These are phyloP conservation scores for Boleophthalmus pectinirostris DNA, from an alignment of 2,113 vertebrate genomes.

Conservation along the genomic window DNA sequence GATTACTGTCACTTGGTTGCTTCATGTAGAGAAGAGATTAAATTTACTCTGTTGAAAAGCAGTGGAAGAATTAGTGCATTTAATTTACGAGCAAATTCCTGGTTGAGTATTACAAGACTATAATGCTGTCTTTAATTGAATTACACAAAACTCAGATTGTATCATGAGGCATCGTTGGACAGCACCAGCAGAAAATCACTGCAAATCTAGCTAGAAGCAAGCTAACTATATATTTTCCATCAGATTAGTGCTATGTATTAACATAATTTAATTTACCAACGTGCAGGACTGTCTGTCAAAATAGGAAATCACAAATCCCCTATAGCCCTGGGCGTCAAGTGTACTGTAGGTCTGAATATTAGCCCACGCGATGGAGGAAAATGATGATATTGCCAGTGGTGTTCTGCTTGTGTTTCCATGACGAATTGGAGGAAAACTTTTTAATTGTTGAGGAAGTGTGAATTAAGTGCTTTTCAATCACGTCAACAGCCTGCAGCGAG, in stretches of 20 bases:
- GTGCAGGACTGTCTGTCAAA: slow-evolving; percentile 16
- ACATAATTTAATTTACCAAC: slow-evolving; percentile 23
- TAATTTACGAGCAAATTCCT: slow-evolving; percentile 39
- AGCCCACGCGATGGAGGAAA: slow-evolving; percentile 2
- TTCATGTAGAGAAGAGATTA: slow-evolving; percentile 35
- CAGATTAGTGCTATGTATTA: slow-evolving; percentile 22
- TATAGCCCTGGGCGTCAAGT: slow-evolving; percentile 18
- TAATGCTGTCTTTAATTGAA: slow-evolving; percentile 45
- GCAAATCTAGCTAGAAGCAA: slow-evolving; percentile 6
- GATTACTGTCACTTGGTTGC: not conserved
- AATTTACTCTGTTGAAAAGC: slow-evolving; percentile 29
- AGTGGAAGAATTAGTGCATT: slow-evolving; percentile 38
- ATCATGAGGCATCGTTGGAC: slow-evolving; percentile 23
- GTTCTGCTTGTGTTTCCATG: slow-evolving; percentile 2
- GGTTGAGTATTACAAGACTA: slow-evolving; percentile 26
- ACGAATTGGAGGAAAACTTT: not conserved
- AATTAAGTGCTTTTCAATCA: not conserved
- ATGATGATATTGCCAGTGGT: not conserved
- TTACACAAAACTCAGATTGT: slow-evolving; percentile 32
- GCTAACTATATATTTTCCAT: slow-evolving; percentile 23
- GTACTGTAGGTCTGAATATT: slow-evolving; percentile 16
- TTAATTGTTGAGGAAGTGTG: not conserved
- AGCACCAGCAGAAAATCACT: slow-evolving; percentile 9
- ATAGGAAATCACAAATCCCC: slow-evolving; percentile 21
- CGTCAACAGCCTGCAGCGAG: not conserved